phyloP scores from a whole-genome alignment of 2,888 invertebrate genomes.

The Zonitis immaculata region DNA sequence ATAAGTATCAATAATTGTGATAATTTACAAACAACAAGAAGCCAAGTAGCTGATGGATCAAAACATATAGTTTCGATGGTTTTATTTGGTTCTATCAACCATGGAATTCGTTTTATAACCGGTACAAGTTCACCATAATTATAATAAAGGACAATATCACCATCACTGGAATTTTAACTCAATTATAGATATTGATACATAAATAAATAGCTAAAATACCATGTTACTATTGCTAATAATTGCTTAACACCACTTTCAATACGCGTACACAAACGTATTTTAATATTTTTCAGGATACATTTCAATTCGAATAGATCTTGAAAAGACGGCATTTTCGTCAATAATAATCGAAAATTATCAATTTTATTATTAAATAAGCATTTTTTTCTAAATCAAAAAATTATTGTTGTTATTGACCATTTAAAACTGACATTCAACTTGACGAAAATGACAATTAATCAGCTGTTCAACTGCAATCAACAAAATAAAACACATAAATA shows the following conservation, averaged over 20 bases:
- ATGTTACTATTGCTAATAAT: conserved; percentile 41
- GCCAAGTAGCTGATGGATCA: conserved; percentile 77
- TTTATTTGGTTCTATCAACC: conserved; percentile 45
- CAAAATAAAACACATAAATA: too few species aligned
- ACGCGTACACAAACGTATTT: conserved; percentile 43
- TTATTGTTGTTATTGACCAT: neutral
- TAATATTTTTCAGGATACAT: conserved; percentile 44
- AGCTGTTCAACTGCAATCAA: neutral
- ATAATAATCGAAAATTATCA: neutral
- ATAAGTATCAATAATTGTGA: neutral
- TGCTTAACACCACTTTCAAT: conserved; percentile 48
- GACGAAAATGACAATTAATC: neutral
- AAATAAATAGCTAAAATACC: too few species aligned
- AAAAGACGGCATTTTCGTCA: neutral
- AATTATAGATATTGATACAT: too few species aligned
- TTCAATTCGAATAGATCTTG: conserved; percentile 45
- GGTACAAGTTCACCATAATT: conserved; percentile 45
- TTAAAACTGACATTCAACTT: neutral
- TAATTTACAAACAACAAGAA: conserved; percentile 56
- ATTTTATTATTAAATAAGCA: neutral
- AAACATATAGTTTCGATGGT: conserved; percentile 70
- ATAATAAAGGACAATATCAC: conserved; percentile 46
- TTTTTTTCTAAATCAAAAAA: neutral
- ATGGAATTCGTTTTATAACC: conserved; percentile 44
- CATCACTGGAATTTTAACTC: conserved; percentile 33